A percentile compares a stretch with the other conserved stretches of the same genome.
Conservation (phyloP, 1,140 invertebrate genomes). For the Rhyacophila brunnea region DNA sequence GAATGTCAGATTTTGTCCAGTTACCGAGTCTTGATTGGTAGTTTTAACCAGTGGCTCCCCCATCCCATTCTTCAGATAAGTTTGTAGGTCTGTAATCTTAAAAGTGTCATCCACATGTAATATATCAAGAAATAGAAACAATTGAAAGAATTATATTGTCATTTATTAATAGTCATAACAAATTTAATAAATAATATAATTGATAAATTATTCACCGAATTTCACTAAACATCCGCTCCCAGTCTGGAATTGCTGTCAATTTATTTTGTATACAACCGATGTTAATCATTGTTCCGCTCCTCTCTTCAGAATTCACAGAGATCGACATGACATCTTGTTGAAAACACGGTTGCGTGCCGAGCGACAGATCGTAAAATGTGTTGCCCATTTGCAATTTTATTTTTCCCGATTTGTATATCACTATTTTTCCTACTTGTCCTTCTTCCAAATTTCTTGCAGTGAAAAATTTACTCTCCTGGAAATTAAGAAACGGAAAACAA, state of each 20-base stretch:
- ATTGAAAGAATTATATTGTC: too few relatives aligned
- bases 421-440: slow-evolving; percentile 57
- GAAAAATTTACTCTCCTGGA: slow-evolving; percentile 34
- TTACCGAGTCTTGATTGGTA: too few relatives aligned
- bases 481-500: too few relatives aligned
- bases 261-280: slow-evolving; percentile 46
- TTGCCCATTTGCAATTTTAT: slow-evolving; percentile 55
- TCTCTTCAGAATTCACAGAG: slow-evolving; percentile 37
- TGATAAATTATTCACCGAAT: too few relatives aligned
- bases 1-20: too few relatives aligned
- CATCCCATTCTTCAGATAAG: too few relatives aligned
- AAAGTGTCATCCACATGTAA: too few relatives aligned
- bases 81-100: too few relatives aligned
- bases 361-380: slow-evolving; percentile 53
- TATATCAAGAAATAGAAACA: too few relatives aligned
- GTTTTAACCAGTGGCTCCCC: too few relatives aligned
- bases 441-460: slow-evolving; percentile 51
- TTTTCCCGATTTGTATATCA: slow-evolving; percentile 56
- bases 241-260: slow-evolving; percentile 45
- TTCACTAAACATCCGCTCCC: slow-evolving; percentile 43
- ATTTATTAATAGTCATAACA: too few relatives aligned
- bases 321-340: slow-evolving; percentile 45
- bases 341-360: slow-evolving; percentile 47
- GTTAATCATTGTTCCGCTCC: slow-evolving; percentile 42
- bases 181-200: too few relatives aligned